Evolutionary conservation across 1,140 invertebrate species (phyloP), one percentile per base, ranked within the genome.

Genomic region (Papilio dardanus): DNA sequence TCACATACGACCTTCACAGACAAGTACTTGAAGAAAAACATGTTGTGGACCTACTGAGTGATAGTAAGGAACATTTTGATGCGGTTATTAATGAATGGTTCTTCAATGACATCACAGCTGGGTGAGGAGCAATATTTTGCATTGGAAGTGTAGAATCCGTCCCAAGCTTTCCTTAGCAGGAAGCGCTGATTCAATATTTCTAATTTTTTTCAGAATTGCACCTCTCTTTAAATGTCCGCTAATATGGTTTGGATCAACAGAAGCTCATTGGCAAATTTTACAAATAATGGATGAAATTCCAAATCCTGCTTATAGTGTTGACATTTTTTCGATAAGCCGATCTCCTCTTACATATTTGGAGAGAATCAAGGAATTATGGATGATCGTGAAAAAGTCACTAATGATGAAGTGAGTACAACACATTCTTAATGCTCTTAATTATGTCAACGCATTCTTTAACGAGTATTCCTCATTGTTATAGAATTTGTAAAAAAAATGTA

Each of bases 71-170:
- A 62, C 82, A 86, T 35, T 90, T 90, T 77, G 89, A 91, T 68
- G 81, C 77, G 14, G 85, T 87, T 28, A 79, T 91, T 46, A 19
- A 86, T 0, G 89, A 91, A 46, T 91, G 85, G 85, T 85, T 90
- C 69, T 91, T 87, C 71, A 79, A 77, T 62, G 84, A 89, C 42
- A 31, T 83, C 14, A 37, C 80, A 67, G 79, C 85, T 76, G 87
- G 89, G 89, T 91, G 79, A 84, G 81, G 31, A 30, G n/a, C n/a
- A n/a, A n/a, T n/a, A n/a, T n/a, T n/a, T n/a, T n/a, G n/a, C n/a
- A n/a, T n/a, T n/a, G n/a, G n/a, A n/a, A n/a, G n/a, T n/a, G n/a
- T n/a, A n/a, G n/a, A n/a, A n/a, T n/a, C n/a, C n/a, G 12, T 76
- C 46, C 5, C 58, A 28, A 69, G 69, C 46, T 75, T 21, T 62